Evolutionary conservation across 2,113 vertebrate species (phyloP), one percentile per base, ranked within the genome.

Genomic region (Xyrauchen texanus): DNA sequence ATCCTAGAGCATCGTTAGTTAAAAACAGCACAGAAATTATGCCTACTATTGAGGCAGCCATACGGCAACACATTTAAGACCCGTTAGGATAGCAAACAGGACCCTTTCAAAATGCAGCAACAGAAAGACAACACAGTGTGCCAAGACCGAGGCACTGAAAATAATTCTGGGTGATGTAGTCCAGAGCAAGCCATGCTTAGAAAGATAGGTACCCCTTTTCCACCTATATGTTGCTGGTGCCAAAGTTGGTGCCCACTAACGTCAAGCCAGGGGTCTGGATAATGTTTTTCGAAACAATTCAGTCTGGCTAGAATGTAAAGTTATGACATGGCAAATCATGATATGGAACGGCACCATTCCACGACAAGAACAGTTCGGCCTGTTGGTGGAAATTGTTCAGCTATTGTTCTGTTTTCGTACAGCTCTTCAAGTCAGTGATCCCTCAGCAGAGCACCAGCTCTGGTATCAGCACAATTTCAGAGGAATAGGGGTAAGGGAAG

Each of bases 61-160:
- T n/a, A 53, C 9, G n/a, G 45, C 3, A 15, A 62, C 16, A 62
- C 3, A 45, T 34, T 44, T n/a, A 44, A 45, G 12, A 65, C 34
- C 73, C 9, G 60, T 76, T 55, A 76, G 61, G 61, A 64, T n/a
- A 61, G 49, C 12, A 76, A 52, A 62, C 6, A 62, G 6, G 11
- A 21, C 4, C 44, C 4, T 64, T 68, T 6, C 47, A 72, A 79
- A 88, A 75, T 78, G 86, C 49, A 75, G 8, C 21, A 34, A 34
- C 1, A 34, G 21, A 34, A 34, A 34, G 21, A 34, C 53, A 45
- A 21, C 34, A 34, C n/a, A 61, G 5, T 53, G 71, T 63, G 73
- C 74, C 64, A 58, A 15, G 6, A 62, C 65, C 16, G 16, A 72
- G 87, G 88, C 81, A 83, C 82, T 67, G 79, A 34, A 75, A 71